Evolutionary conservation across 2,797 vertebrate species (phyloP).

Genomic region (Eospalax fontanierii): DNA sequence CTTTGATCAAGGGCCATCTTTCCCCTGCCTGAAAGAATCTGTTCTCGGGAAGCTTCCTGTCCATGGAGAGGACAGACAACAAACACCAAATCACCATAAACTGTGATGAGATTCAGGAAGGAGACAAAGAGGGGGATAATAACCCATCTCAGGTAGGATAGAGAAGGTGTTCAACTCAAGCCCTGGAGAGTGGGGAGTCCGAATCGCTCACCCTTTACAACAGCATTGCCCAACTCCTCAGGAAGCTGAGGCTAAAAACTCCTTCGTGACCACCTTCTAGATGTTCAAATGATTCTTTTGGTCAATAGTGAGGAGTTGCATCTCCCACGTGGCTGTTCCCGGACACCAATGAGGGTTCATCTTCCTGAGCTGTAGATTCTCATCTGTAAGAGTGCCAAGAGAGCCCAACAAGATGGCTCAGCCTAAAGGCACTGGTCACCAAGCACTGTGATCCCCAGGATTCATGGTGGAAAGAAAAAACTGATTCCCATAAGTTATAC

Average conservation of each 20-base stretch:
- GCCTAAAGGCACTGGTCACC: no score
- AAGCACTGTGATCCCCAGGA: no score
- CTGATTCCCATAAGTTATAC: no score
- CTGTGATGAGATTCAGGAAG: neutral
- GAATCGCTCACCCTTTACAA: no score
- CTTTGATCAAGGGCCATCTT: neutral
- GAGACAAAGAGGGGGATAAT: neutral
- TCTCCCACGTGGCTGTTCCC: neutral
- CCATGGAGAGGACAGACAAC: neutral
- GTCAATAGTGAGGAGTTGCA: neutral
- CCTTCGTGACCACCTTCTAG: no score
- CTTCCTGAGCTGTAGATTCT: neutral
- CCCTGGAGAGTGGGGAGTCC: neutral
- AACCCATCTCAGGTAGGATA: neutral
- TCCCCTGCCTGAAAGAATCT: neutral
- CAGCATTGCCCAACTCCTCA: no score
- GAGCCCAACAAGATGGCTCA: no score
- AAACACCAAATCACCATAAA: neutral
- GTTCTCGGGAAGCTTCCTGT: neutral
- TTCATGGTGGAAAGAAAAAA: no score
- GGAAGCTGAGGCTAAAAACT: no score
- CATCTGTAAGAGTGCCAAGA: neutral
- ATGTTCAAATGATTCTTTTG: no score
- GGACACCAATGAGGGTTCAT: neutral
- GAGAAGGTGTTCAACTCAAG: neutral